These are phyloP conservation scores for Pegoplata infirma DNA, from an alignment of 2,888 invertebrate genomes.

Conservation along the genomic window DNA sequence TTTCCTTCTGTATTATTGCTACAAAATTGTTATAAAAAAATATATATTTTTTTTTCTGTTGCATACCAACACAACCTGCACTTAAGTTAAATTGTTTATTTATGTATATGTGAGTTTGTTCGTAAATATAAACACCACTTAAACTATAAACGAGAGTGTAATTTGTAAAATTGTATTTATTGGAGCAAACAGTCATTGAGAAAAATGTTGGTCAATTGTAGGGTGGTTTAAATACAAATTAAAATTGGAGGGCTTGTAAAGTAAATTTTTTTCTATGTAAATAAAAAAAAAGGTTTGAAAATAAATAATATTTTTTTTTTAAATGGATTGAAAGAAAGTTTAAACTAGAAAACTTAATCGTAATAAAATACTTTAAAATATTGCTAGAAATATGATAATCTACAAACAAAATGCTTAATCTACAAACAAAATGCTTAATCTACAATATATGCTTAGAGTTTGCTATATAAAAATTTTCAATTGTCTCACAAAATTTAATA, in stretches of 20 bases:
- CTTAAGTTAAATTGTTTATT: constrained; percentile 57
- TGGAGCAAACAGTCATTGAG: constrained; percentile 77
- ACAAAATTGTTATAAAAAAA: constrained; percentile 26
- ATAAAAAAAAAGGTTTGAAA: no score
- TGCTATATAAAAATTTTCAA: no score
- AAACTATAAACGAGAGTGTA: constrained; percentile 57
- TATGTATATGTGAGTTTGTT: constrained; percentile 21
- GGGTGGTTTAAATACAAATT: not conserved
- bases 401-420: no score
- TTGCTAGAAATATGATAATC: no score
- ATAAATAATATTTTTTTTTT: no score
- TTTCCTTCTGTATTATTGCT: not conserved
- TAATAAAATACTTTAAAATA: no score
- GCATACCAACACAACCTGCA: constrained; percentile 41
- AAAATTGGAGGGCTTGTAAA: constrained; percentile 6
- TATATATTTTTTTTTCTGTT: not conserved
- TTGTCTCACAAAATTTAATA: no score
- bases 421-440: no score
- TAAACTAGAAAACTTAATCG: no score
- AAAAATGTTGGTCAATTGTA: constrained; percentile 73
- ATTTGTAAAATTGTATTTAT: constrained; percentile 69
- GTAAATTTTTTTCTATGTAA: constrained; percentile 2
- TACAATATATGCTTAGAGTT: no score
- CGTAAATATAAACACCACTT: constrained; percentile 56
- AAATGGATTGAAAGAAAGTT: no score